Percentiles rank a stretch among this genome's conserved stretches.
These are phyloP conservation scores for Bombus breviceps DNA, from an alignment of 1,140 invertebrate species.

Conservation along the genomic window DNA sequence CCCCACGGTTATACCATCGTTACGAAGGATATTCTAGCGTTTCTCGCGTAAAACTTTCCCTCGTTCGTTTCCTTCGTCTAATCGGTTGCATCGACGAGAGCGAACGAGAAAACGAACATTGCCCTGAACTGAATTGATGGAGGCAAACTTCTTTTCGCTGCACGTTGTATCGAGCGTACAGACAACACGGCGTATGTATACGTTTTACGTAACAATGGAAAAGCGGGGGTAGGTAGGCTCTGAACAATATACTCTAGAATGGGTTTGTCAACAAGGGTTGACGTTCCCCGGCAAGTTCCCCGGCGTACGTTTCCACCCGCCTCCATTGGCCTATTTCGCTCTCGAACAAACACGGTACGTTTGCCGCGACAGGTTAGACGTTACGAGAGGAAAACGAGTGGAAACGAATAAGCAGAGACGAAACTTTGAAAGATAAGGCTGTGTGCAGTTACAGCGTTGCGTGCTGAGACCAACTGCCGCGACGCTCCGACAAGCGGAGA, in stretches of 20 bases:
- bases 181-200: not conserved
- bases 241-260: not conserved
- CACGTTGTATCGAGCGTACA: not conserved
- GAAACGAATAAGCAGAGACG: not conserved
- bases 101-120: not conserved
- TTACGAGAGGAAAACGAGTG: too few relatives aligned
- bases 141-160: not conserved
- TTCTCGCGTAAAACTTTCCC: not conserved
- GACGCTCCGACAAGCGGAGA: too few relatives aligned
- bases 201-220: not conserved
- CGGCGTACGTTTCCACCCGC: not conserved
- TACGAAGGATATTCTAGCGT: too few relatives aligned
- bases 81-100: not conserved
- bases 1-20: too few relatives aligned
- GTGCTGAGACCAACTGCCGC: too few relatives aligned
- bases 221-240: too few relatives aligned
- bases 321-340: not conserved
- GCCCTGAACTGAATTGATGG: too few relatives aligned
- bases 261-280: not conserved
- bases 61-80: not conserved
- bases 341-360: not conserved
- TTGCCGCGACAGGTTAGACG: not conserved
- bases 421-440: not conserved
- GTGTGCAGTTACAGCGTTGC: too few relatives aligned
- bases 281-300: not conserved